These are phyloP conservation scores for Dicerorhinus sumatrensis DNA, from an alignment of 2,113 vertebrate genomes.

Conservation along the genomic window DNA sequence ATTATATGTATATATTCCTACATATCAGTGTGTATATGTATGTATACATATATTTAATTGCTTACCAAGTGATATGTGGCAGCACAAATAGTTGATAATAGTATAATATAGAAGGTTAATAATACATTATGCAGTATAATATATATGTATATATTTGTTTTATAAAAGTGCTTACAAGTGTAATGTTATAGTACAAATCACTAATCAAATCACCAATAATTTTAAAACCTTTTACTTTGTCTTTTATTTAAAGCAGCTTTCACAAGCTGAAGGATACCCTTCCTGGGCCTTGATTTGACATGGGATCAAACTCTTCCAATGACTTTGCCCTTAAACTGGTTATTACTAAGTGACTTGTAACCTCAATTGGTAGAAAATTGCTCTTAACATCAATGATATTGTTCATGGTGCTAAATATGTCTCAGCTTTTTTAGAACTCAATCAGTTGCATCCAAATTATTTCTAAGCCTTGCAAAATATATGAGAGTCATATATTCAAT, in stretches of 20 bases:
- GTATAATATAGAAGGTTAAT: not conserved
- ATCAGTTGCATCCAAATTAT: not conserved
- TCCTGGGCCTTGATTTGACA: not conserved
- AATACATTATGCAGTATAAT: not conserved
- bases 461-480: not conserved
- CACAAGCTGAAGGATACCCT: not conserved
- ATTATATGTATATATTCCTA: not conserved
- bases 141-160: not conserved
- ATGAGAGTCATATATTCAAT: not conserved
- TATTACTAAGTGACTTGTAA: not conserved
- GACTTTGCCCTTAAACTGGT: not conserved
- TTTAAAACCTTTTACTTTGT: not conserved
- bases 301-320: not conserved
- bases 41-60: not conserved
- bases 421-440: not conserved
- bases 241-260: conserved; percentile 1
- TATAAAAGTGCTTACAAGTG: not conserved
- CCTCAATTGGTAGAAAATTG: not conserved
- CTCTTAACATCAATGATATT: not conserved
- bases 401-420: not conserved
- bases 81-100: not conserved
- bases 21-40: not conserved
- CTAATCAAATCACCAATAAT: not conserved
- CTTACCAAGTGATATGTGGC: not conserved
- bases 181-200: not conserved